phyloP scores from a whole-genome alignment of 2,113 vertebrate genomes.

The Osmerus eperlanus region DNA sequence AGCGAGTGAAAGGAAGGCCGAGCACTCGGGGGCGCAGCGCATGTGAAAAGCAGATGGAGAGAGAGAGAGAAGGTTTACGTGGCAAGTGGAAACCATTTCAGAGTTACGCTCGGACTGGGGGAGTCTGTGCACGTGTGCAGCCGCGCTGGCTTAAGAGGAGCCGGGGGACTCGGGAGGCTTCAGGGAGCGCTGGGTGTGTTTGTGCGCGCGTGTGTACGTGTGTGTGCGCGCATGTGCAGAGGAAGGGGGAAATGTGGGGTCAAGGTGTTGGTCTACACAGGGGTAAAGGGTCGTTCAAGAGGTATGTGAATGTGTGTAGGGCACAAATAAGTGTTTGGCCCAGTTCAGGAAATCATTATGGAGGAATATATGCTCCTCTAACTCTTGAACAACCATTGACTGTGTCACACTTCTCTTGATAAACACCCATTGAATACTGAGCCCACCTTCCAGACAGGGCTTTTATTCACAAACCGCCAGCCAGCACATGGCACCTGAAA shows the following conservation, averaged over 20 bases:
- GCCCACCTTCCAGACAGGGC: constrained; percentile 2
- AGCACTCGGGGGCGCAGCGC: constrained; percentile 58
- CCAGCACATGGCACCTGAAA: constrained; percentile 21
- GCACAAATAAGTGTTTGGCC: constrained; percentile 47
- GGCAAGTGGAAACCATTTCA: constrained; percentile 76
- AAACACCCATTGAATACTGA: constrained; percentile 25
- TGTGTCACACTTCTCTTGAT: constrained; percentile 35
- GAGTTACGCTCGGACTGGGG: constrained; percentile 59
- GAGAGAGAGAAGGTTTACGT: constrained; percentile 73
- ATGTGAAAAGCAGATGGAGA: constrained; percentile 83
- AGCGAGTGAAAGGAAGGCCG: constrained; percentile 21
- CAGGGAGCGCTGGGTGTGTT: constrained; percentile 20
- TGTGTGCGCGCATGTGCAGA: constrained; percentile 19
- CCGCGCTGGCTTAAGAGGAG: constrained; percentile 56
- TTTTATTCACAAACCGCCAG: constrained; percentile 11
- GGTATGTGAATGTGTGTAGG: constrained; percentile 53
- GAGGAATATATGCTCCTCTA: constrained; percentile 39
- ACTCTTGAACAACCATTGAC: constrained; percentile 25
- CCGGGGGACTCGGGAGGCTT: constrained; percentile 45
- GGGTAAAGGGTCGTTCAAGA: constrained; percentile 37
- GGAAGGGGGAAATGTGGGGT: neutral
- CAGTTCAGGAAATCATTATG: constrained; percentile 55
- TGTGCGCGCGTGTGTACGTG: constrained; percentile 14
- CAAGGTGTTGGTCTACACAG: constrained; percentile 39
- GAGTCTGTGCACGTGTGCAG: constrained; percentile 60